Evolutionary conservation across 2,888 invertebrate species (phyloP), one percentile per base, ranked within the genome.

Genomic region (Chalcis sispes): DNA sequence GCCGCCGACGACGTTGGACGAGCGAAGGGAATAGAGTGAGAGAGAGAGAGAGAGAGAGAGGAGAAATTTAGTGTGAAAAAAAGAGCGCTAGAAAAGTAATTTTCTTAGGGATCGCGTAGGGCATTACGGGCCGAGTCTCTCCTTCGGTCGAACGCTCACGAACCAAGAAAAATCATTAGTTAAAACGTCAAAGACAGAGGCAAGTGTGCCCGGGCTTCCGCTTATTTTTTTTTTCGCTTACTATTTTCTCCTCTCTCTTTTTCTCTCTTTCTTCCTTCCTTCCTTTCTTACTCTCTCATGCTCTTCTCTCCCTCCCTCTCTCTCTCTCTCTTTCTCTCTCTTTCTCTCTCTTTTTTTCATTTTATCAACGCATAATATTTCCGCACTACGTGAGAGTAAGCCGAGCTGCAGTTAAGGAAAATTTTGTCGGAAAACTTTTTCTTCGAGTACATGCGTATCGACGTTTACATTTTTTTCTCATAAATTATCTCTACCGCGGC

Each of bases 171-270:
- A 81, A 81, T 82, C 83, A 81, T 82, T 83, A 82, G 82, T 82
- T 79, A 78, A 80, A 81, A 81, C 79, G 83, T 83, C 83, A 82
- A 82, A 82, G 82, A 78, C 83, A 83, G 81, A 77, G 62, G 65
- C 70, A 66, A 77, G 79, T 65, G 71, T 61, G 65, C 58, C 54
- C 29, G 1, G 65, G 52, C 46, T 64, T 71, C 59, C 77, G 36
- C 13, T 69, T 72, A 36, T 56, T 25, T 56, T 36, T 64, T 58
- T 42, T 7, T 23, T 4, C 52, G 48, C 52, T 66, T 62, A 50
- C 10, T 69, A 64, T 72, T 59, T 71, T 27, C 48, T 42, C 40
- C 15, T 50, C 66, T 18, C 5, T n/a, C 42, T 13, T 20, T 20
- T 42, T 56, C 27, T 66, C 54, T 36, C 42, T 20, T 3, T n/a